A percentile compares a stretch with the other conserved stretches of the same genome.
These are phyloP conservation scores for Phymanthus crucifer DNA, from an alignment of 92 coral and sea anemone species.

Conservation along the genomic window DNA sequence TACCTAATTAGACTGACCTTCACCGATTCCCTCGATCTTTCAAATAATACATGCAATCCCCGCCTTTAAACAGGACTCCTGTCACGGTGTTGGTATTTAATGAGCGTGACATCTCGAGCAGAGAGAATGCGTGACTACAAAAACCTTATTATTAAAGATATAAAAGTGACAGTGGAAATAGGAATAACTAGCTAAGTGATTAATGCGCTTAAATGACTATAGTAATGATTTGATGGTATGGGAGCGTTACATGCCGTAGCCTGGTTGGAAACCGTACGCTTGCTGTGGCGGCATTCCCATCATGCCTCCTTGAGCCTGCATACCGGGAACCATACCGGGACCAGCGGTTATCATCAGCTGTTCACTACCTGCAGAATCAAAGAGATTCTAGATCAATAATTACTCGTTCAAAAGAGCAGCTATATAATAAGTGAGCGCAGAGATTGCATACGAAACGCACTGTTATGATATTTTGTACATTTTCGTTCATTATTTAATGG, in stretches of 20 bases:
- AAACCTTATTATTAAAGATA: background rate
- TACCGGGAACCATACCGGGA: conserved; percentile 80
- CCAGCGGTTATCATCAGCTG: conserved; percentile 98
- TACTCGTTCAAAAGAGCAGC: background rate
- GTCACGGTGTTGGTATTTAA: background rate
- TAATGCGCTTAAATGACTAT: background rate
- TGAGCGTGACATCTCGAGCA: background rate
- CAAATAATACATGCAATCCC: background rate
- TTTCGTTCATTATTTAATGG: background rate
- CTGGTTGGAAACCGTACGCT: conserved; percentile 46
- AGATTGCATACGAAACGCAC: too few relatives aligned
- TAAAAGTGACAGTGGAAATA: conserved; percentile 16
- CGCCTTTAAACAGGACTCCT: background rate
- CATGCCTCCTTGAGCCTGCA: conserved; percentile 60
- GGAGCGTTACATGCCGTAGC: conserved; percentile 47
- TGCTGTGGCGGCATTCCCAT: conserved; percentile 68
- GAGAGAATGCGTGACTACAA: conserved; percentile 13
- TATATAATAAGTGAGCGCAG: background rate
- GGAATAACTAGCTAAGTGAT: conserved; percentile 14
- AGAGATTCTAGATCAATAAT: background rate
- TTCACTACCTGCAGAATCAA: conserved; percentile 63
- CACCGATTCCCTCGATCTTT: background rate
- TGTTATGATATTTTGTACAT: too few relatives aligned
- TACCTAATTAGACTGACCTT: background rate
- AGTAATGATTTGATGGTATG: background rate